Base-by-base conservation (phyloP, 2,888 invertebrate species). In the Cataglyphis cursor region DNA sequence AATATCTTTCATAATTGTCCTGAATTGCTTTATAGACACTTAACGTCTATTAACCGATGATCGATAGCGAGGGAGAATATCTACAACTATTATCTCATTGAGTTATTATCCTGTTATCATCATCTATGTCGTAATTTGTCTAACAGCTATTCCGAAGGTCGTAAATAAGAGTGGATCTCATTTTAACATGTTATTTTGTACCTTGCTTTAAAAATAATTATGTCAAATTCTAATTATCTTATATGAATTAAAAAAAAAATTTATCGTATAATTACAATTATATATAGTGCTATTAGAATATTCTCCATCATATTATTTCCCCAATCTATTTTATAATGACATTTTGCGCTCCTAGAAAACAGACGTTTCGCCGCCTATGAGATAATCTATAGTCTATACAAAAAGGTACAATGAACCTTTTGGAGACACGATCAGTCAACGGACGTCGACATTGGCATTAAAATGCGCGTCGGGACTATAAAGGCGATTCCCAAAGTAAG, bases 1-100 rank as follows among this genome's bases (percentile, higher is more conserved):
- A 84, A 87, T 82, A 87, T 86, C 84, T n/a, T 89, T 75, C 66
- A 66, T 83, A 85, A 85, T 89, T 86, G 82, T 64, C 82, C 85
- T 82, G 82, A 89, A 89, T 88, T 89, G 84, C 88, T 88, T 89
- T 86, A 89, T 88, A 88, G 85, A 57, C 81, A 74, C 74, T 70
- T 82, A 85, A 89, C 81, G 84, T 82, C 82, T 81, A 84, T 86
- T 89, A 86, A 73, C 35, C 35, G 82, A 84, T 86, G 59, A 54
- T 74, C 82, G 83, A 78, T 80, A 62, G 21, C 82, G 54, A 73
- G 80, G 83, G 75, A 87, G 82, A 84, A 48, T 76, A 70, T 57
- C 62, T 83, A 62, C 59, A 12, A 35, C 51, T 65, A 41, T 68
- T 68, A 35, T 68, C 72, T 48, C 18, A 24, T 51, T 57, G 54